Evolutionary conservation across 2,797 vertebrate genomes (phyloP).

Genomic region (Chaenodraco wilsoni): DNA sequence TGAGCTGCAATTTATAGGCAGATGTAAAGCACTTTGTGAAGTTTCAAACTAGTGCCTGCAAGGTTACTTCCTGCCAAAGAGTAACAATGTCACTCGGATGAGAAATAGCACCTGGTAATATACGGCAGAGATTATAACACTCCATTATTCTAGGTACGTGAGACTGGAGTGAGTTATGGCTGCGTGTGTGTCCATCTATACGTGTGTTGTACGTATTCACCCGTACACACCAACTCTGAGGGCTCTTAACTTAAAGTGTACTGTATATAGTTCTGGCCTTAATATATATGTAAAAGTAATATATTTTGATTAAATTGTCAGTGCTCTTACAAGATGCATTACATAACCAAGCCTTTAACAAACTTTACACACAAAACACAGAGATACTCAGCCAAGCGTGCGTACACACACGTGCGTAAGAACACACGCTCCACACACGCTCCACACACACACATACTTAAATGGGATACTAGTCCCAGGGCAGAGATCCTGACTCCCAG

Average conservation of each 20-base stretch:
- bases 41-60: conserved; percentile 60
- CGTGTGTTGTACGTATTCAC: conserved; percentile 5
- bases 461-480: conserved; percentile 51
- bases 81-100: conserved; percentile 62
- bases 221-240: conserved; percentile 24
- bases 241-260: conserved; percentile 23
- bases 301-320: conserved; percentile 3
- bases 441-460: conserved; percentile 14
- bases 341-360: conserved; percentile 20
- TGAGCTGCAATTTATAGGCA: conserved; percentile 65
- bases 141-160: conserved; percentile 38
- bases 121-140: conserved; percentile 45
- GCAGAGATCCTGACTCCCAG: conserved; percentile 78
- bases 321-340: background rate
- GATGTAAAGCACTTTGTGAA: conserved; percentile 69
- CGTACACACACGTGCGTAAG: background rate
- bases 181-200: conserved; percentile 7
- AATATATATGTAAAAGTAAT: conserved; percentile 26
- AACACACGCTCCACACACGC: background rate
- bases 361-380: background rate
- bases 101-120: conserved; percentile 48
- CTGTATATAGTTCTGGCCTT: conserved; percentile 6
- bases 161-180: conserved; percentile 19
- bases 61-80: conserved; percentile 65
- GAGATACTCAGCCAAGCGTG: background rate